phyloP scores from a whole-genome alignment of 2,113 vertebrate species.

The Psilopsiagon aymara region DNA sequence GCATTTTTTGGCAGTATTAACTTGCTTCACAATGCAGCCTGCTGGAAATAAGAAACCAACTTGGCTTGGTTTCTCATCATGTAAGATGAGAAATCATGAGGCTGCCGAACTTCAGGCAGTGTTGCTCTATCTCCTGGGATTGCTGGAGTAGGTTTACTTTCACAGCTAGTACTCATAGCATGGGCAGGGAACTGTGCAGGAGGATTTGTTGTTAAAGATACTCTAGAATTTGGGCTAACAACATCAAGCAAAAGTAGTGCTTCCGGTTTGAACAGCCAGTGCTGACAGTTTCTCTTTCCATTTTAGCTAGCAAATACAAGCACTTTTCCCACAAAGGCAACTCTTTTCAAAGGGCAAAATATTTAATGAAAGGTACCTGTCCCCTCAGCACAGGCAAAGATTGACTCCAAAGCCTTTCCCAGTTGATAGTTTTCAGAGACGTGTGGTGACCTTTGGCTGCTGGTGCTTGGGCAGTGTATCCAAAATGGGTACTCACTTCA shows the following conservation, averaged over 20 bases:
- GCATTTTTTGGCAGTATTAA: neutral
- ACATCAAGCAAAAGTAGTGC: neutral
- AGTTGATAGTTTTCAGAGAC: neutral
- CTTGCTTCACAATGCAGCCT: neutral
- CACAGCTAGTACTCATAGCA: neutral
- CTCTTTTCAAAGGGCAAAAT: neutral
- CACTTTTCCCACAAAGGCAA: neutral
- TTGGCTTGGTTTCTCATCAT: neutral
- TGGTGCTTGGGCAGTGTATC: neutral
- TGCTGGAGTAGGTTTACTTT: neutral
- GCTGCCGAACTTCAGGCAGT: neutral
- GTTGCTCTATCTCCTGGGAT: neutral
- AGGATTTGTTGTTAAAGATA: neutral
- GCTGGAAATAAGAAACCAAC: neutral
- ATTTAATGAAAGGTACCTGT: neutral
- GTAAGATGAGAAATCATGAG: neutral
- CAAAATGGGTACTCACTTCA: rapidly evolving
- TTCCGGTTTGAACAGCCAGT: neutral
- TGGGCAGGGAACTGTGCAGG: neutral
- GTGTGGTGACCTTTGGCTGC: rapidly evolving
- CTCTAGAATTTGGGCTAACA: neutral
- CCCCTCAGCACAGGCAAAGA: neutral
- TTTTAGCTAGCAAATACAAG: neutral
- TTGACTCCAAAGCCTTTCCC: neutral
- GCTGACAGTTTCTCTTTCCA: neutral